phyloP scores from a whole-genome alignment of 2,888 invertebrate species.

The Taphrorychus bicolor region DNA sequence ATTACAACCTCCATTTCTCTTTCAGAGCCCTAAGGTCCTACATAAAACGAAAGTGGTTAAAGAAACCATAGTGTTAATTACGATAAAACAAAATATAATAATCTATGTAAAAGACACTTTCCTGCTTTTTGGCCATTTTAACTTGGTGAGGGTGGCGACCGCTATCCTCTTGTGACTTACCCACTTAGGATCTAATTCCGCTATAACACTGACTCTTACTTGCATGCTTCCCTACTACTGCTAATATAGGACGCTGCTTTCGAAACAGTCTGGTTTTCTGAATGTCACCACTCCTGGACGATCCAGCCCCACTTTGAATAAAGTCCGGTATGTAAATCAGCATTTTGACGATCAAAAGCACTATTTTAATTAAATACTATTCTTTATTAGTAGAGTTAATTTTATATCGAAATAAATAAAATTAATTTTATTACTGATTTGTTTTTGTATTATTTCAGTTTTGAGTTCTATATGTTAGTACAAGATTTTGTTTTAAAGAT shows the following conservation, averaged over 20 bases:
- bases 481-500: too few species aligned
- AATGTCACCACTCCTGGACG: slow-evolving; percentile 54
- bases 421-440: not conserved
- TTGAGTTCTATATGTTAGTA: too few species aligned
- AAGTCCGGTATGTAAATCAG: slow-evolving; percentile 50
- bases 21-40: not conserved
- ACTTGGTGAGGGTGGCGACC: not conserved
- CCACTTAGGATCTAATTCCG: not conserved
- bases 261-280: slow-evolving; percentile 54
- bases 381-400: not conserved
- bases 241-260: slow-evolving; percentile 50
- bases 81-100: not conserved
- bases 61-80: not conserved
- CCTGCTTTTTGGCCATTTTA: not conserved
- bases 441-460: not conserved
- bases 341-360: not conserved
- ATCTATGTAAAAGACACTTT: too few species aligned
- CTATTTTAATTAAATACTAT: not conserved
- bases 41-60: not conserved
- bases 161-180: not conserved
- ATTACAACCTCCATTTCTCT: not conserved
- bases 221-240: slow-evolving; percentile 33
- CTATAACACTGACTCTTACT: slow-evolving; percentile 21
- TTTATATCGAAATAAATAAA: not conserved
- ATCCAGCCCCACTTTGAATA: slow-evolving; percentile 54